phyloP scores from a whole-genome alignment of 2,888 invertebrate species.

The Rhamnusium bicolor region DNA sequence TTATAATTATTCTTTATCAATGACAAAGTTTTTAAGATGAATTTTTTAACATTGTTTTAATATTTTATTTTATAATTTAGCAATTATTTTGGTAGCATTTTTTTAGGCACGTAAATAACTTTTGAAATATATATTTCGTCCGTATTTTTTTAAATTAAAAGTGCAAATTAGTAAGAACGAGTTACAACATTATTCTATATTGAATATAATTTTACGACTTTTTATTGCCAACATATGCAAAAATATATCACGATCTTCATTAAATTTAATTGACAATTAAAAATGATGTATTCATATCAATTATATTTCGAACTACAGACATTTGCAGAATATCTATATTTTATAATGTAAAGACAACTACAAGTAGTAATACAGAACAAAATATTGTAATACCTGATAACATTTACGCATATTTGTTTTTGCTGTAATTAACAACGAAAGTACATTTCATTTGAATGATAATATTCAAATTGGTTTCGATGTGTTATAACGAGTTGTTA shows the following conservation, averaged over 20 bases:
- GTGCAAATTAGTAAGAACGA: no score
- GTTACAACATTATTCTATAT: neutral
- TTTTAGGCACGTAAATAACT: no score
- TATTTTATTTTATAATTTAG: no score
- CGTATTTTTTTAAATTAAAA: no score
- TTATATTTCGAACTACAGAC: neutral
- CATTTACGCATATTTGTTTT: slow-evolving; percentile 17
- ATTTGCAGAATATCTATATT: neutral
- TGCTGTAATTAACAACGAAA: slow-evolving; percentile 17
- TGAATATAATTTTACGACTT: neutral
- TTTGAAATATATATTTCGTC: no score
- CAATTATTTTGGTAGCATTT: no score
- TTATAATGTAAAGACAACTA: neutral
- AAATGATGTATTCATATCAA: neutral
- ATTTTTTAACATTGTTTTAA: no score
- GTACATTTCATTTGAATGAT: slow-evolving; percentile 17
- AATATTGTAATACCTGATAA: slow-evolving; percentile 1
- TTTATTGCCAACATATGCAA: neutral
- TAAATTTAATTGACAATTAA: slow-evolving; percentile 8
- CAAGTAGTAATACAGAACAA: neutral
- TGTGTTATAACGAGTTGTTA: slow-evolving; percentile 15
- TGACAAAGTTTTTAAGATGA: no score
- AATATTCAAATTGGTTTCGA: slow-evolving; percentile 16
- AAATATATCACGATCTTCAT: neutral
- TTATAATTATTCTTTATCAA: no score